Conservation (phyloP, 2,113 vertebrate genomes). For the Uropsilus gracilis region DNA sequence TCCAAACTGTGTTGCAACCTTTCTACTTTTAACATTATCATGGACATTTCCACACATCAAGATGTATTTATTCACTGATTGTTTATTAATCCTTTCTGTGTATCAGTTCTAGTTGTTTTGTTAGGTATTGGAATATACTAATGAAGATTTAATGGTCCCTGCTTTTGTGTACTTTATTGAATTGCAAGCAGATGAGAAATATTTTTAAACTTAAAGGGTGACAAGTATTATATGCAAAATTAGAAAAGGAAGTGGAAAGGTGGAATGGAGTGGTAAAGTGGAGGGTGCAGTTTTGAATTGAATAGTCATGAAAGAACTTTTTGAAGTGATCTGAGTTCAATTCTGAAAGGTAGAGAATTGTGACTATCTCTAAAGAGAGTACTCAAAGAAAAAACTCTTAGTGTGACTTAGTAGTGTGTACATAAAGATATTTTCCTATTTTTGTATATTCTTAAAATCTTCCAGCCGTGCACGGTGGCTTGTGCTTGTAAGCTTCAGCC, state of each 20-base stretch:
- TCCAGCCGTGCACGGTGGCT: no score
- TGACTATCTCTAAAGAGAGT: background rate
- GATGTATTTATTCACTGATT: background rate
- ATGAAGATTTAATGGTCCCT: background rate
- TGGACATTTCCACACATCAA: background rate
- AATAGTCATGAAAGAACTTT: background rate
- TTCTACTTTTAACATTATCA: background rate
- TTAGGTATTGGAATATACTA: background rate
- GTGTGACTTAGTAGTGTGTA: background rate
- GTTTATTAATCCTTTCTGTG: background rate
- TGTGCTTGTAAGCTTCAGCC: no score
- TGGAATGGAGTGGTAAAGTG: background rate
- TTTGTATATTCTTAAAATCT: background rate
- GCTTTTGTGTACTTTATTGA: background rate
- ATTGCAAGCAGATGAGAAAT: conserved; percentile 25
- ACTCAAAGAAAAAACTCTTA: conserved; percentile 9
- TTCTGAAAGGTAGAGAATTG: background rate
- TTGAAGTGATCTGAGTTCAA: background rate
- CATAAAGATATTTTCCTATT: background rate
- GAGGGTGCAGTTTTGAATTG: background rate
- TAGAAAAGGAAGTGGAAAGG: background rate
- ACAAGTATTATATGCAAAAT: background rate
- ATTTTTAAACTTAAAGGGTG: background rate
- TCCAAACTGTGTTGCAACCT: background rate
- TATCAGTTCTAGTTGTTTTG: background rate